phyloP scores from a whole-genome alignment of 2,888 invertebrate genomes.

The Eupeodes luniger region DNA sequence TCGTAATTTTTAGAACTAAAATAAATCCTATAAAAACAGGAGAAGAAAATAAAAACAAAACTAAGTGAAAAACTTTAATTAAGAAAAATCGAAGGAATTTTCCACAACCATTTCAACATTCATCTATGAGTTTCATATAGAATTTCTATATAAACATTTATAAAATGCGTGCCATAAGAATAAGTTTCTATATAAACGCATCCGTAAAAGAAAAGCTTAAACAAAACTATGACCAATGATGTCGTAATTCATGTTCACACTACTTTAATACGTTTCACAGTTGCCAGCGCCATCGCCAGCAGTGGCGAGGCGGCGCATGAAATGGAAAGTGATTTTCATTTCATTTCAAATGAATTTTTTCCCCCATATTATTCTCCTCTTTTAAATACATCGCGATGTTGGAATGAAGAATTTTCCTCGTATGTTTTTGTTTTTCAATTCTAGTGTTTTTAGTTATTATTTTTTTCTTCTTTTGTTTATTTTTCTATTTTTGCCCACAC shows the following conservation, averaged over 20 bases:
- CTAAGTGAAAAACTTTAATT: not conserved
- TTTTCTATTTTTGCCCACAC: conserved; percentile 70
- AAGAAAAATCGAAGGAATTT: conserved; percentile 28
- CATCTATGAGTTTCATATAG: not conserved
- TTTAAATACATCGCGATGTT: not conserved
- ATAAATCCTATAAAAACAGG: not conserved
- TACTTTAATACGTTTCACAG: conserved; percentile 13
- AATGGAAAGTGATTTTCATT: conserved; percentile 76
- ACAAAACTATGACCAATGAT: conserved; percentile 7
- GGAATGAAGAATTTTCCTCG: conserved; percentile 36
- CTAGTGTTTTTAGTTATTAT: conserved; percentile 5
- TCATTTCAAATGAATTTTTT: conserved; percentile 64
- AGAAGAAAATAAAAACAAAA: not conserved
- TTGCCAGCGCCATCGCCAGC: not conserved
- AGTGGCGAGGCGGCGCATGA: conserved; percentile 23
- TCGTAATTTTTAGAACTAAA: conserved; percentile 9
- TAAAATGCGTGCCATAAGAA: not conserved
- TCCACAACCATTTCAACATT: not conserved
- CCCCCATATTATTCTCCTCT: conserved; percentile 4
- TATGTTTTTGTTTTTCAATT: conserved; percentile 5
- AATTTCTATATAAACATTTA: conserved; percentile 1
- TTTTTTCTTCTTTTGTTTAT: conserved; percentile 19
- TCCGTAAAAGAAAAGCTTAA: not conserved
- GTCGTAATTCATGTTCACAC: conserved; percentile 41
- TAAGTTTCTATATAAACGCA: not conserved